Evolutionary conservation across 2,797 vertebrate genomes (phyloP).

Genomic region (Anguilla marmorata): DNA sequence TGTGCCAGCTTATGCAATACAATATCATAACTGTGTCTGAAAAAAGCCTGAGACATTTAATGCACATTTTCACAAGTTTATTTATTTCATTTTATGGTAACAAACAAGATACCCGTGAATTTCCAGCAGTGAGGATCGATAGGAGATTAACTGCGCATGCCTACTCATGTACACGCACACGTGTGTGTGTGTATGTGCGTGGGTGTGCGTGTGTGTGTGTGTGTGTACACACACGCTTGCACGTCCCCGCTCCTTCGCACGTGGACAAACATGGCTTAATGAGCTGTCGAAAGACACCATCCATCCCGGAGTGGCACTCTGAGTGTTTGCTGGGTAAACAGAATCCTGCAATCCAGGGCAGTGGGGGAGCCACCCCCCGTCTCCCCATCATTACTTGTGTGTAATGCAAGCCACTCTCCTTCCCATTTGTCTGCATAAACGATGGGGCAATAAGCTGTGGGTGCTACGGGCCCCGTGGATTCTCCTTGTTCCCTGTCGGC

Average conservation of each 20-base stretch:
- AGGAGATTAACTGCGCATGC: background rate
- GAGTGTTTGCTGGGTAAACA: conserved; percentile 46
- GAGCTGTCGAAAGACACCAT: background rate
- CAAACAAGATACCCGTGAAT: background rate
- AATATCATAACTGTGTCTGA: background rate
- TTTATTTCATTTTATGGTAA: background rate
- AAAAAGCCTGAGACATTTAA: background rate
- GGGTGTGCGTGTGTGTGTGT: no score
- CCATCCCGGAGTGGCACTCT: conserved; percentile 17
- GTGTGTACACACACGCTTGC: background rate
- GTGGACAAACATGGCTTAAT: conserved; percentile 19
- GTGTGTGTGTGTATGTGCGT: no score
- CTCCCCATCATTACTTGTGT: conserved; percentile 33
- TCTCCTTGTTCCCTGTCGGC: conserved; percentile 12
- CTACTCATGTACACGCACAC: background rate
- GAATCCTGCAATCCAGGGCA: conserved; percentile 31
- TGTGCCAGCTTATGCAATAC: background rate
- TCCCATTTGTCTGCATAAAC: conserved; percentile 46
- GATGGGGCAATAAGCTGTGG: conserved; percentile 26
- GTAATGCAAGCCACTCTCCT: conserved; percentile 39
- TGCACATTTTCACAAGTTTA: background rate
- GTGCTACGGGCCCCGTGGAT: conserved; percentile 11
- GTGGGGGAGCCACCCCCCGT: conserved; percentile 19
- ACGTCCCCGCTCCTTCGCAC: no score
- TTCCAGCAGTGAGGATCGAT: background rate